A percentile compares a stretch with the other conserved stretches of the same genome.
Evolutionary conservation across 2,113 vertebrate species (phyloP).

Genomic region (Stomatorhinus ivindoensis): DNA sequence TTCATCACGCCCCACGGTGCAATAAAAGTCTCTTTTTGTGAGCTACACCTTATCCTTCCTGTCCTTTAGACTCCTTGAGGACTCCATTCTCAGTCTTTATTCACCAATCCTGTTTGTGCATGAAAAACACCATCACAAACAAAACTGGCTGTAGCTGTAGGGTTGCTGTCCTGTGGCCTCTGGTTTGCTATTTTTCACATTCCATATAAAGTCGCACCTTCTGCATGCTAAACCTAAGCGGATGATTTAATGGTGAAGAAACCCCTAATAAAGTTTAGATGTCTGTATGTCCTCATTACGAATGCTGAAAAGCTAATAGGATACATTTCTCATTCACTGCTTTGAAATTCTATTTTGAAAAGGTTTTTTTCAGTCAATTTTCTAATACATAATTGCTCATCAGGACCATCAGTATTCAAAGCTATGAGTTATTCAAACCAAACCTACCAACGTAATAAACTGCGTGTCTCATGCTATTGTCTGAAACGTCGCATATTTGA

Average conservation of each 20-base stretch:
- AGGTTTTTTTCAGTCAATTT: background rate
- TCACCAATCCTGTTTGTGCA: conserved; percentile 26
- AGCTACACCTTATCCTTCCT: conserved; percentile 43
- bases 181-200: background rate
- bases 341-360: background rate
- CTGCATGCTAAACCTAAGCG: background rate
- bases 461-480: background rate
- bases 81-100: conserved; percentile 25
- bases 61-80: conserved; percentile 21
- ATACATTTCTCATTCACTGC: background rate
- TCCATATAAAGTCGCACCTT: background rate
- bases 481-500: background rate
- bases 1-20: background rate
- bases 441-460: background rate
- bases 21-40: conserved; percentile 11
- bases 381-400: background rate
- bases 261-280: background rate
- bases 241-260: background rate
- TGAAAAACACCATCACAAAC: background rate
- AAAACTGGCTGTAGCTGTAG: background rate
- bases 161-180: background rate
- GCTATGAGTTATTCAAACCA: background rate
- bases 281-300: background rate
- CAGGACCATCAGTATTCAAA: background rate
- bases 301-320: background rate